Evolutionary conservation across 2,888 invertebrate genomes (phyloP).

Genomic region (Dryobota labecula): DNA sequence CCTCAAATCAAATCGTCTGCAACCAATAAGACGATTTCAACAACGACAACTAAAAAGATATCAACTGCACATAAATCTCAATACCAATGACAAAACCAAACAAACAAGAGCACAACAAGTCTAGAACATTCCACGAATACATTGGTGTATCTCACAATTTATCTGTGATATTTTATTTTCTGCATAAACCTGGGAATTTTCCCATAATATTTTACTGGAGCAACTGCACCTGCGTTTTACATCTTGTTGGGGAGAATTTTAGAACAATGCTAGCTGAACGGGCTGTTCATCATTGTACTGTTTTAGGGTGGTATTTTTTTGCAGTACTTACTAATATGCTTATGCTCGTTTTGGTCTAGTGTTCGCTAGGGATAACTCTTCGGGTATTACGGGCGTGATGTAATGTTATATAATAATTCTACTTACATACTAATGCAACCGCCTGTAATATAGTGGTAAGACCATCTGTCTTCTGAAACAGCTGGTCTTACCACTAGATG

Average conservation of each 20-base stretch:
- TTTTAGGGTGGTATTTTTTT: slow-evolving; percentile 10
- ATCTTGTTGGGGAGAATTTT: slow-evolving; percentile 60
- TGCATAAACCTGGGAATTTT: slow-evolving; percentile 70
- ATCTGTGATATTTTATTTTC: slow-evolving; percentile 68
- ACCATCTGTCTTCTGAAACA: no score
- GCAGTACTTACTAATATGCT: slow-evolving; percentile 2
- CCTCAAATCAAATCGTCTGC: background rate
- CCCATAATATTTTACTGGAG: slow-evolving; percentile 73
- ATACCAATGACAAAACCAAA: slow-evolving; percentile 55
- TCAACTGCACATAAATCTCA: slow-evolving; percentile 39
- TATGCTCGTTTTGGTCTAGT: background rate
- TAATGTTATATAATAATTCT: background rate
- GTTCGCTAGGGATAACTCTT: no score
- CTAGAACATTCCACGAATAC: slow-evolving; percentile 46
- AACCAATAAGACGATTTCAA: background rate
- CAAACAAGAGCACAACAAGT: slow-evolving; percentile 47
- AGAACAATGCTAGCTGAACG: slow-evolving; percentile 54
- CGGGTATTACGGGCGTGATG: no score
- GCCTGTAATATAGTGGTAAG: no score
- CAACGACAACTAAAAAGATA: slow-evolving; percentile 2
- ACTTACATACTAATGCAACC: background rate
- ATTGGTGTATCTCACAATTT: slow-evolving; percentile 63
- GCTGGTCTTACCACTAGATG: no score
- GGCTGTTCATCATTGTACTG: slow-evolving; percentile 44
- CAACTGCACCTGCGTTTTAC: slow-evolving; percentile 71